Base-by-base conservation (phyloP, 2,888 invertebrate genomes). In the Ectemnius cavifrons region DNA sequence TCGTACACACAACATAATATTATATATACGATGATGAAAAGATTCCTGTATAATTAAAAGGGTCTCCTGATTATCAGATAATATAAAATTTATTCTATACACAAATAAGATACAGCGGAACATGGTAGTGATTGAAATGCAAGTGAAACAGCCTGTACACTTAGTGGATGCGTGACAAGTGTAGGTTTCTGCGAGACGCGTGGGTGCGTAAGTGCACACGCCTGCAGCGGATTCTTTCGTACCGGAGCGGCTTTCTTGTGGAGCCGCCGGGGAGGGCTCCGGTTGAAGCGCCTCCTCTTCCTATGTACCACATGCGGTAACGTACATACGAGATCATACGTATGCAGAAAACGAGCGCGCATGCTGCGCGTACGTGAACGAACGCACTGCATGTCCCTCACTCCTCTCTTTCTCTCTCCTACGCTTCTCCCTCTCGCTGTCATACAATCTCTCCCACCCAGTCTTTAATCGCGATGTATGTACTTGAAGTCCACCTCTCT, bases 201-300 rank as follows among this genome's bases (percentile, higher is more conserved):
- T 74, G 61, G 61, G 28, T 75, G 62, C 67, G 58, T 72, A 16
- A 4, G 56, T 37, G 28, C 57, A 58, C 63, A 61, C 71, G 65
- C 37, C 46, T 18, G 57, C 46, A 49, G 52, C 16, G 57, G 49
- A 66, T 68, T 72, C 67, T 62, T 52, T 73, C 52, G 74, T 2
- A 23, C 2, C 60, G 65, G 37, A 67, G 49, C 18, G 60, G 63
- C 58, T 70, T 74, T 72, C 68, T 58, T 14, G 52, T 79, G 57
- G 58, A 67, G 60, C 72, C 37, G 60, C 72, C 37, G 75, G 75
- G 78, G 75, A 75, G 75, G 80, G 73, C 57, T 71, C 60, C 60
- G 63, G 74, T 73, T 63, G 73, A 73, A 77, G 80, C 79, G 76
- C 75, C 80, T 77, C 79, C 52, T 52, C 52, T 52, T 16, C 16